Evolutionary conservation across 2,888 invertebrate genomes (phyloP).

Genomic region (Argyra leucocephala): DNA sequence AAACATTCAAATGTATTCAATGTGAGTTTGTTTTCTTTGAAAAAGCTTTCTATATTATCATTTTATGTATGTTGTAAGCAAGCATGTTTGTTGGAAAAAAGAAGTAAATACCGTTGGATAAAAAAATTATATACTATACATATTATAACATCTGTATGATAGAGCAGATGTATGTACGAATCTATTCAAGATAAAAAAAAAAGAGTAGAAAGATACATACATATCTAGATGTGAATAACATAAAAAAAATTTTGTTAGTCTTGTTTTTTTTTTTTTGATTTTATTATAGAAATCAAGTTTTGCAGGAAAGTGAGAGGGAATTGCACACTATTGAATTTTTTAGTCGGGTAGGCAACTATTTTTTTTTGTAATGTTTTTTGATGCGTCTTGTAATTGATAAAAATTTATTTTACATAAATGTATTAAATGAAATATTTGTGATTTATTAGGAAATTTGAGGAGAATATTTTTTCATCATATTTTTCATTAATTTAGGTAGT

Average conservation of each 20-base stretch:
- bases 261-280: constrained; percentile 2
- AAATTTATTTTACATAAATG: constrained; percentile 15
- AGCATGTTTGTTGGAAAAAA: no score
- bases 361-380: constrained; percentile 13
- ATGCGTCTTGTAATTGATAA: no score
- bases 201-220: background rate
- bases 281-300: constrained; percentile 34
- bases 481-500: no score
- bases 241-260: background rate
- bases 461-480: no score
- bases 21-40: no score
- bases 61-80: no score
- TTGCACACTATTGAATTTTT: constrained; percentile 25
- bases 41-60: no score
- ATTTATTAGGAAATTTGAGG: no score
- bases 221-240: background rate
- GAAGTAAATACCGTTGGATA: no score
- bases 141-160: no score
- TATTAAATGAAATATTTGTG: background rate
- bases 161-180: background rate
- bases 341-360: constrained; percentile 22
- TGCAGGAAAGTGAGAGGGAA: constrained; percentile 44
- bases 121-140: no score
- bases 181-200: background rate
- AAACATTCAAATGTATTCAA: no score